Percentiles rank a stretch among this genome's conserved stretches.
phyloP scores from a whole-genome alignment of 2,797 vertebrate species.

The Brachyalestes nurse region DNA sequence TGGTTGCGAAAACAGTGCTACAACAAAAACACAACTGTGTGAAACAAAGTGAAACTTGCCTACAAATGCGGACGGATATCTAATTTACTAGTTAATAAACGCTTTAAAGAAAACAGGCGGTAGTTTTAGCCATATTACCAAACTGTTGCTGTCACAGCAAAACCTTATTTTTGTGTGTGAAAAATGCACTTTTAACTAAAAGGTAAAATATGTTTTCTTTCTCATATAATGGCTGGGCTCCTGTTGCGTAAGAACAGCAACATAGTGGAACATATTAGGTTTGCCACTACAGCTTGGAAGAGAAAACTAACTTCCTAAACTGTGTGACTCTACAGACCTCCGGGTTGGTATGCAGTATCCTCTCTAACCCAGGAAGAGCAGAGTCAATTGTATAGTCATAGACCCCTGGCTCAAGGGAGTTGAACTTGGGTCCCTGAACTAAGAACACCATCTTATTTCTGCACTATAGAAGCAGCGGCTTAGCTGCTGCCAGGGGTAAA shows the following conservation, averaged over 20 bases:
- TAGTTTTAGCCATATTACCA: too few species aligned
- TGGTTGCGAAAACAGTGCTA: too few species aligned
- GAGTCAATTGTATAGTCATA: constrained; percentile 19
- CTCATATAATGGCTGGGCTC: neutral
- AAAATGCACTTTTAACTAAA: too few species aligned
- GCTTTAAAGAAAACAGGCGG: too few species aligned
- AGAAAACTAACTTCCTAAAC: constrained; percentile 7
- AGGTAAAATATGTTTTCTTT: too few species aligned
- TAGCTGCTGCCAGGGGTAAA: constrained; percentile 11
- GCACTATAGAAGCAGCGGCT: neutral
- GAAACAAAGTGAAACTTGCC: too few species aligned
- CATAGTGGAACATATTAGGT: neutral
- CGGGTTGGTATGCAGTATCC: neutral
- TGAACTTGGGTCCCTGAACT: constrained; percentile 13
- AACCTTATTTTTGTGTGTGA: too few species aligned
- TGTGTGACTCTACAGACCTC: neutral
- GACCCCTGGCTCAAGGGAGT: constrained; percentile 12
- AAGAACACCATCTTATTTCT: constrained; percentile 10
- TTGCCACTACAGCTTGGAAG: neutral
- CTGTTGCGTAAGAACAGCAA: neutral
- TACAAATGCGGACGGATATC: too few species aligned
- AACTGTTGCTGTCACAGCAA: too few species aligned
- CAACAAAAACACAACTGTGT: too few species aligned
- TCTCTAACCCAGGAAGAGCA: constrained; percentile 18
- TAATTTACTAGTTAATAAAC: too few species aligned